A percentile compares a stretch with the other conserved stretches of the same genome.
Conservation (phyloP, 2,113 vertebrate species). For the Promerops cafer region DNA sequence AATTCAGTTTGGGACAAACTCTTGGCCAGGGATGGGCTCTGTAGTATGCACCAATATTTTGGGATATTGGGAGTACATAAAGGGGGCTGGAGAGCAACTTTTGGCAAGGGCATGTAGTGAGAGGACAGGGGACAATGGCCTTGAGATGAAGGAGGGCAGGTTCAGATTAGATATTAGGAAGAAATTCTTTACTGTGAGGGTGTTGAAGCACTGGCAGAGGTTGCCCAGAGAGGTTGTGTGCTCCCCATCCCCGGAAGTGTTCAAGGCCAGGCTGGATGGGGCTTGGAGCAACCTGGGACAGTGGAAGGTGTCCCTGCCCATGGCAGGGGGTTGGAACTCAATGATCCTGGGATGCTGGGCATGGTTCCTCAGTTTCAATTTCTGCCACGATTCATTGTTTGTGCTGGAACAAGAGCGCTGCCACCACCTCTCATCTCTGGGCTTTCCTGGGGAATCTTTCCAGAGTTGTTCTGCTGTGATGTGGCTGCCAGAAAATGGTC, state of each 20-base stretch:
- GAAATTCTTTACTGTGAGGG: not conserved
- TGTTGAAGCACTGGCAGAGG: not conserved
- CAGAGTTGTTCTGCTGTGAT: not conserved
- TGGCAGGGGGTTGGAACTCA: not conserved
- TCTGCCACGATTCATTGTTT: not conserved
- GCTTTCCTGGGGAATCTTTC: not conserved
- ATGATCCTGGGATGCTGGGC: not conserved
- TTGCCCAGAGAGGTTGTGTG: not conserved
- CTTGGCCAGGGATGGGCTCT: not conserved
- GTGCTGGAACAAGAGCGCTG: not conserved
- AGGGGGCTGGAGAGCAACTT: not conserved
- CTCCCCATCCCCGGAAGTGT: not conserved
- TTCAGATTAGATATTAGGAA: not conserved
- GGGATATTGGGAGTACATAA: not conserved
- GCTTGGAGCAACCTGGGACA: accelerated
- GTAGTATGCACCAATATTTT: not conserved
- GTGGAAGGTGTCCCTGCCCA: not conserved
- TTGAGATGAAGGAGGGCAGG: not conserved
- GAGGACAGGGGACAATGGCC: not conserved
- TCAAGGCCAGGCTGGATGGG: not conserved
- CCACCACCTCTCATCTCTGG: not conserved
- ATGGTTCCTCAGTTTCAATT: not conserved
- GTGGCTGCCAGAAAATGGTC: not conserved
- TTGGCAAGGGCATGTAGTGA: not conserved
- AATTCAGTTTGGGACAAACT: not conserved